These are phyloP conservation scores for Macquaria ambigua DNA, from an alignment of 2,113 vertebrate species.

Conservation along the genomic window DNA sequence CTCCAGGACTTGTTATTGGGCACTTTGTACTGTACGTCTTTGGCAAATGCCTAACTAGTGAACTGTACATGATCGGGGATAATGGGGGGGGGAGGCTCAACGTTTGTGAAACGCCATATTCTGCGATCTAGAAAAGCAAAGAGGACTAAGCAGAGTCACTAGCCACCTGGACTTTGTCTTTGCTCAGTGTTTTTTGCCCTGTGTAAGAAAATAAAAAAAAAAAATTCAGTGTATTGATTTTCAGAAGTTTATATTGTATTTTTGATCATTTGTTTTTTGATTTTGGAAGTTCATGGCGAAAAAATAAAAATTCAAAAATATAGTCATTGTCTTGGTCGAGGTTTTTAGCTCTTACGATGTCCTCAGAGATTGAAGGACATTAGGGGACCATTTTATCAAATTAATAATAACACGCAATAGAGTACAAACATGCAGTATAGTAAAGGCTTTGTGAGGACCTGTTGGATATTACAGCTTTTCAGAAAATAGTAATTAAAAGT, in stretches of 20 bases:
- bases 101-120: constrained; percentile 73
- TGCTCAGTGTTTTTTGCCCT: constrained; percentile 78
- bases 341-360: constrained; percentile 29
- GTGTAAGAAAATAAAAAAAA: constrained; percentile 65
- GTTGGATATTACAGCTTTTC: background rate
- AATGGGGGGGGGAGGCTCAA: constrained; percentile 38
- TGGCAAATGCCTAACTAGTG: constrained; percentile 71
- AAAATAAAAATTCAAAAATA: constrained; percentile 79
- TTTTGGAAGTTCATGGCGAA: constrained; percentile 80
- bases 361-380: background rate
- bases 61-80: constrained; percentile 69
- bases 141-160: constrained; percentile 67
- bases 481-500: background rate
- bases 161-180: constrained; percentile 66
- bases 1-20: constrained; percentile 67
- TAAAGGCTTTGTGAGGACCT: background rate
- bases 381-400: background rate
- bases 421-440: background rate
- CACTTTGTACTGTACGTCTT: constrained; percentile 74
- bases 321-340: constrained; percentile 32
- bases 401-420: background rate
- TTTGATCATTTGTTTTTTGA: constrained; percentile 78
- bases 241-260: constrained; percentile 87
- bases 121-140: constrained; percentile 66
- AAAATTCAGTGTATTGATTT: constrained; percentile 80